These are phyloP conservation scores for Phytoseiulus persimilis DNA, from an alignment of 2,888 invertebrate species.

Conservation along the genomic window DNA sequence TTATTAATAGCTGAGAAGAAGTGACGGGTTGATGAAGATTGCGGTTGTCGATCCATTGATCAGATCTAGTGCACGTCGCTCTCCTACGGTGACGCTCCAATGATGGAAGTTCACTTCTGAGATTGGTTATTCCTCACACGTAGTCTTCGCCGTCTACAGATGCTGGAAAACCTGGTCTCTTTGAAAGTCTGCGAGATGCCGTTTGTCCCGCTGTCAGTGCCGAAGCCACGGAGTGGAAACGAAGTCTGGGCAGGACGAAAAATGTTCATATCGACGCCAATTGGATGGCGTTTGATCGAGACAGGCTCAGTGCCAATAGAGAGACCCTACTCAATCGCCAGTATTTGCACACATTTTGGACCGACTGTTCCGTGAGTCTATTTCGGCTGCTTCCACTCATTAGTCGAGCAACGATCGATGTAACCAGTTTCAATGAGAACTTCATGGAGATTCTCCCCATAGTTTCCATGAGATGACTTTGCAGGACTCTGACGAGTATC, in stretches of 20 bases:
- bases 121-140: too few relatives aligned
- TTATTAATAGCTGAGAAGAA: too few relatives aligned
- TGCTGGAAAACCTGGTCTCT: not conserved
- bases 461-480: too few relatives aligned
- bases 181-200: constrained; percentile 34
- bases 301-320: constrained; percentile 51
- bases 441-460: too few relatives aligned
- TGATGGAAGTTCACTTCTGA: too few relatives aligned
- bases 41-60: too few relatives aligned
- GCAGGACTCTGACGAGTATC: constrained; percentile 85
- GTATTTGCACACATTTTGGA: constrained; percentile 87
- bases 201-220: constrained; percentile 26
- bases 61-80: too few relatives aligned
- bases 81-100: too few relatives aligned
- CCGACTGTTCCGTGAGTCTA: constrained; percentile 74
- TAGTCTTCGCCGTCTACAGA: constrained; percentile 54
- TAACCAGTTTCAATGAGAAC: too few relatives aligned
- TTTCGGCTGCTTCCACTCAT: not conserved
- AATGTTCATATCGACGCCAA: constrained; percentile 72
- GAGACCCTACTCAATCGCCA: constrained; percentile 75
- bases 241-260: constrained; percentile 61
- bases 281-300: constrained; percentile 69
- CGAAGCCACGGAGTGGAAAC: constrained; percentile 26
- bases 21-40: too few relatives aligned
- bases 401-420: too few relatives aligned